phyloP scores from a whole-genome alignment of 2,113 vertebrate species.

The Pagrus major region DNA sequence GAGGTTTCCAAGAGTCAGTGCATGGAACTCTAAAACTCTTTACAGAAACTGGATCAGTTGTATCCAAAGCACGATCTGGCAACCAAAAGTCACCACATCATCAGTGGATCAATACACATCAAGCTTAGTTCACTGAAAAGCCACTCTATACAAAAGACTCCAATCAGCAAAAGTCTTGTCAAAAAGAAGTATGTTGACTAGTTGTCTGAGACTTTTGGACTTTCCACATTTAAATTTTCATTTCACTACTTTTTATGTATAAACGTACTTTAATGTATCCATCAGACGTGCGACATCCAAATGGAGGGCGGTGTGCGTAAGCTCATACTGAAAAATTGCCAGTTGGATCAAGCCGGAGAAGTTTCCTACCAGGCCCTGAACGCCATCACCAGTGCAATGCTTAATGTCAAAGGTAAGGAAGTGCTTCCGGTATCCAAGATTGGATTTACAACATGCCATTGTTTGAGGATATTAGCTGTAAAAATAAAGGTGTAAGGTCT shows the following conservation, averaged over 20 bases:
- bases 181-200: too few species aligned
- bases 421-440: not conserved
- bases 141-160: too few species aligned
- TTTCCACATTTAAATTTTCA: not conserved
- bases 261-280: slow-evolving; percentile 17
- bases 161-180: too few species aligned
- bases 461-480: not conserved
- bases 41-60: too few species aligned
- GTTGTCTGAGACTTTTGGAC: too few species aligned
- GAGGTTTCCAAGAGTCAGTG: too few species aligned
- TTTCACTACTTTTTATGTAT: not conserved
- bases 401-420: slow-evolving; percentile 94
- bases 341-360: slow-evolving; percentile 95
- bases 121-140: too few species aligned
- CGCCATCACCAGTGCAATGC: slow-evolving; percentile 91
- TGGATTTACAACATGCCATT: rapidly evolving
- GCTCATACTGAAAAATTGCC: slow-evolving; percentile 91
- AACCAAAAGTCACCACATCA: too few species aligned
- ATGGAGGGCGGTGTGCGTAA: slow-evolving; percentile 90
- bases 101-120: too few species aligned
- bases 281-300: slow-evolving; percentile 94
- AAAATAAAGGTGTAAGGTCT: slow-evolving; percentile 59
- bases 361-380: slow-evolving; percentile 95
- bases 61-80: too few species aligned
- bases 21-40: too few species aligned